A percentile compares a stretch with the other conserved stretches of the same genome.
Conservation (phyloP, 2,888 invertebrate genomes). For the Drosophila greeni region DNA sequence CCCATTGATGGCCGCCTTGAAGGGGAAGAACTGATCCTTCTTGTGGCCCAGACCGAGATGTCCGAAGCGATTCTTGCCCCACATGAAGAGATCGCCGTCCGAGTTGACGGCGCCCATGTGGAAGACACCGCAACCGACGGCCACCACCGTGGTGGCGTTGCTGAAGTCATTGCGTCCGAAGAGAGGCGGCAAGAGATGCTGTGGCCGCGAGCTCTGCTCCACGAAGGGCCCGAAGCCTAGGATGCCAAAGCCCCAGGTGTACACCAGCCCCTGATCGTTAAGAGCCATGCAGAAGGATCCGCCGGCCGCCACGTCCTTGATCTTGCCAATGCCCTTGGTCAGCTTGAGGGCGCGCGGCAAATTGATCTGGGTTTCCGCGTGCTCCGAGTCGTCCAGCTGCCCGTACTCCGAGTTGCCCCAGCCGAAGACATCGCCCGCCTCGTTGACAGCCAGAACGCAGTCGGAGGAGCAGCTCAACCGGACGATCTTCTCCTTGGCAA, state of each 20-base stretch:
- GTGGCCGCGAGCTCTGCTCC: slow-evolving; percentile 83
- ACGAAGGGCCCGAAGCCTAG: slow-evolving; percentile 92
- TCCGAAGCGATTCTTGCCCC: slow-evolving; percentile 93
- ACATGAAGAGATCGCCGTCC: slow-evolving; percentile 90
- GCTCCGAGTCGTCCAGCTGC: slow-evolving; percentile 82
- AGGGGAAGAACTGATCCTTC: slow-evolving; percentile 92
- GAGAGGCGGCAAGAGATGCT: slow-evolving; percentile 86
- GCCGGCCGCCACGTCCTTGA: slow-evolving; percentile 89
- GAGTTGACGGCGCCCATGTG: slow-evolving; percentile 90
- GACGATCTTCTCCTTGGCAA: slow-evolving; percentile 88
- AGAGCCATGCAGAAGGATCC: slow-evolving; percentile 91
- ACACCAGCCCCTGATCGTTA: slow-evolving; percentile 91
- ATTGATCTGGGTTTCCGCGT: slow-evolving; percentile 82
- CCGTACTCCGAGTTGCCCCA: slow-evolving; percentile 98
- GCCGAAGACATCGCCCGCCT: slow-evolving; percentile 94
- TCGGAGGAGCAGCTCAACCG: slow-evolving; percentile 90
- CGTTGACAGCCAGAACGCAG: slow-evolving; percentile 92
- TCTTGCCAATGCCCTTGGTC: slow-evolving; percentile 85
- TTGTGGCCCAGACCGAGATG: slow-evolving; percentile 90
- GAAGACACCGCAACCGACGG: slow-evolving; percentile 86
- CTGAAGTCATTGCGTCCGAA: slow-evolving; percentile 93
- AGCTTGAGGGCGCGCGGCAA: slow-evolving; percentile 84
- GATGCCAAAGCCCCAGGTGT: slow-evolving; percentile 96
- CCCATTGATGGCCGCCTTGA: slow-evolving; percentile 89
- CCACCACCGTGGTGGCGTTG: slow-evolving; percentile 83